Percentiles rank a stretch among this genome's conserved stretches.
Evolutionary conservation across 2,113 vertebrate genomes (phyloP).

Genomic region (mouse (Mus musculus)): DNA sequence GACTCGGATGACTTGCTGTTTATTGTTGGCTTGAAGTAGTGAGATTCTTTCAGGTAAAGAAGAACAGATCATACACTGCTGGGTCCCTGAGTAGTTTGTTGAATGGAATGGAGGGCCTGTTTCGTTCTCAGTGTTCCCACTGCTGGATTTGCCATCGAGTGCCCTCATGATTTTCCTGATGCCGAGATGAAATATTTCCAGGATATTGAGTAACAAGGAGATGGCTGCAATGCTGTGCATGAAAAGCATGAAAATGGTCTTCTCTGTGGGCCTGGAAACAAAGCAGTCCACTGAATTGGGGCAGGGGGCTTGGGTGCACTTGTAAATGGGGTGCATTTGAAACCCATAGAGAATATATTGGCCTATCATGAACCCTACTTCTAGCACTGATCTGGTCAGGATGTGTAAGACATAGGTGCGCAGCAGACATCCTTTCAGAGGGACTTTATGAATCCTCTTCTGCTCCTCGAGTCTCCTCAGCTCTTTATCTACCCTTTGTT

Average conservation of each 20-base stretch:
- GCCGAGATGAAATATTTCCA: constrained; percentile 95
- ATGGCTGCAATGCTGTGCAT: constrained; percentile 95
- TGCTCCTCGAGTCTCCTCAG: constrained; percentile 94
- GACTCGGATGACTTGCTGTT: constrained; percentile 77
- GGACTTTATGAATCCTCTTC: constrained; percentile 95
- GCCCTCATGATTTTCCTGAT: constrained; percentile 92
- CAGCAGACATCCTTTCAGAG: constrained; percentile 93
- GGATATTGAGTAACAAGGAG: constrained; percentile 93
- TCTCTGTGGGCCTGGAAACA: constrained; percentile 96
- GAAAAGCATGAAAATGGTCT: constrained; percentile 97
- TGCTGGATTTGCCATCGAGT: constrained; percentile 84
- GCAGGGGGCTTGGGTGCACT: constrained; percentile 92
- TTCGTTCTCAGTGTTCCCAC: constrained; percentile 84
- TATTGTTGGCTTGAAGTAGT: constrained; percentile 85
- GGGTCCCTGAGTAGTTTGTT: constrained; percentile 90
- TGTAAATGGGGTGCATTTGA: constrained; percentile 93
- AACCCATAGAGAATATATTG: constrained; percentile 96
- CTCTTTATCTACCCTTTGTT: constrained; percentile 92
- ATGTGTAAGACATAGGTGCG: constrained; percentile 96
- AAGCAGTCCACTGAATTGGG: constrained; percentile 97
- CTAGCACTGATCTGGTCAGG: constrained; percentile 94
- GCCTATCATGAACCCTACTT: constrained; percentile 95
- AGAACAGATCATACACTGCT: constrained; percentile 78
- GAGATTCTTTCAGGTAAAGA: constrained; percentile 84
- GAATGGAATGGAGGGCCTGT: constrained; percentile 84